A percentile compares a stretch with the other conserved stretches of the same genome.
Evolutionary conservation across 2,888 invertebrate species (phyloP).

Genomic region (Aphodius granarius): DNA sequence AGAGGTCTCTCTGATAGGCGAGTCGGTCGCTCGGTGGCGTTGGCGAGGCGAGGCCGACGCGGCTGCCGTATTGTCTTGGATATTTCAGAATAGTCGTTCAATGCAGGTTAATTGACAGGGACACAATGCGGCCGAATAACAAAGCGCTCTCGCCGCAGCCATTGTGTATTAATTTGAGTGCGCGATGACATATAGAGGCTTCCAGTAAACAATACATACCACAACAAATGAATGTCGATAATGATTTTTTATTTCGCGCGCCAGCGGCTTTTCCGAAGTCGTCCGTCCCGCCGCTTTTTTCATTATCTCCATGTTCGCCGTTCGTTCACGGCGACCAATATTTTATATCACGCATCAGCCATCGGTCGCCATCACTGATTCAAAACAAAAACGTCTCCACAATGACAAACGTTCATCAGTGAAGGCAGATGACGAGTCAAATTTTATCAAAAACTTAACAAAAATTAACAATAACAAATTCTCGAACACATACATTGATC

Average conservation of each 20-base stretch:
- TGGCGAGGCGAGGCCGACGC: slow-evolving; percentile 30
- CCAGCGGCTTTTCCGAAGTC: background rate
- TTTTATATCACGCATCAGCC: background rate
- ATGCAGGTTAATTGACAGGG: slow-evolving; percentile 53
- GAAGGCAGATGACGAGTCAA: background rate
- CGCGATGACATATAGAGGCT: slow-evolving; percentile 51
- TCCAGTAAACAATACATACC: slow-evolving; percentile 46
- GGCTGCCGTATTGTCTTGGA: slow-evolving; percentile 50
- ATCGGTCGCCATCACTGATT: background rate
- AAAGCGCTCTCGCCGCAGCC: slow-evolving; percentile 50
- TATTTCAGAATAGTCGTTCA: slow-evolving; percentile 52
- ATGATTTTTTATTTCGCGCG: slow-evolving; percentile 37
- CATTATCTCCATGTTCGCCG: background rate
- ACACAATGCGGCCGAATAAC: slow-evolving; percentile 52
- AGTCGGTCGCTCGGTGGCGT: background rate
- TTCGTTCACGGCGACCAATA: background rate
- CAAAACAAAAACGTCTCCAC: background rate
- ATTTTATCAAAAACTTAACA: background rate
- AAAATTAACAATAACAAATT: too few relatives aligned
- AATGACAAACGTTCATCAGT: background rate
- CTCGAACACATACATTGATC: too few relatives aligned
- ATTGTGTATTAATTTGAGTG: slow-evolving; percentile 53
- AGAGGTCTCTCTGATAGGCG: background rate
- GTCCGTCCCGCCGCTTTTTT: background rate
- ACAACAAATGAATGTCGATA: slow-evolving; percentile 45